phyloP scores from a whole-genome alignment of 2,888 invertebrate species.

The Hirtodrosophila duncani region DNA sequence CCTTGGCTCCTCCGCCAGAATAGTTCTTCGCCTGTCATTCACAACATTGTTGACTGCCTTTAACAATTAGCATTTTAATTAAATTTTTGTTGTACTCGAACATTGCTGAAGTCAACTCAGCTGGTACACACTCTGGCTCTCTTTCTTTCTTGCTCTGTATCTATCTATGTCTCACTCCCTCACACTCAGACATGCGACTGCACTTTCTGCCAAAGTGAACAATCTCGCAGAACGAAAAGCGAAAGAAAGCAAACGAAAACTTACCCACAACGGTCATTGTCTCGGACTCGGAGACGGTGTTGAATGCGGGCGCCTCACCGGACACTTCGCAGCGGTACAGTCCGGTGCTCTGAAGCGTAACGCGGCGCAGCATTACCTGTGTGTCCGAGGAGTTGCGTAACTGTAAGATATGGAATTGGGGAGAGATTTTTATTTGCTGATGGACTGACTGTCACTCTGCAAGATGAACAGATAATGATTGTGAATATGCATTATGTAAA shows the following conservation, averaged over 20 bases:
- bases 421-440: neutral
- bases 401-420: conserved; percentile 75
- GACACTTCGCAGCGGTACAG: conserved; percentile 88
- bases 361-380: conserved; percentile 83
- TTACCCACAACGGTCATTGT: conserved; percentile 88
- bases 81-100: conserved; percentile 56
- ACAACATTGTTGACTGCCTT: conserved; percentile 57
- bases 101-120: conserved; percentile 11
- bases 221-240: no score
- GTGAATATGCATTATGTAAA: no score
- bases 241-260: conserved; percentile 59
- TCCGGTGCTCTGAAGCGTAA: conserved; percentile 85
- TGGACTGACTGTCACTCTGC: no score
- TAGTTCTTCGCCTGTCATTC: conserved; percentile 46
- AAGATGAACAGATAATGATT: conserved; percentile 8
- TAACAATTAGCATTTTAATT: conserved; percentile 71
- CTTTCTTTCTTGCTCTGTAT: neutral
- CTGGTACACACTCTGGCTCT: conserved; percentile 1
- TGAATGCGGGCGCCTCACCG: conserved; percentile 87
- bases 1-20: no score
- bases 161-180: neutral
- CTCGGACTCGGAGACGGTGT: conserved; percentile 85
- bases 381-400: conserved; percentile 83
- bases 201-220: conserved; percentile 5
- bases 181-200: conserved; percentile 1